These are phyloP conservation scores for Athene cunicularia DNA, from an alignment of 2,113 vertebrate genomes.

Conservation along the genomic window DNA sequence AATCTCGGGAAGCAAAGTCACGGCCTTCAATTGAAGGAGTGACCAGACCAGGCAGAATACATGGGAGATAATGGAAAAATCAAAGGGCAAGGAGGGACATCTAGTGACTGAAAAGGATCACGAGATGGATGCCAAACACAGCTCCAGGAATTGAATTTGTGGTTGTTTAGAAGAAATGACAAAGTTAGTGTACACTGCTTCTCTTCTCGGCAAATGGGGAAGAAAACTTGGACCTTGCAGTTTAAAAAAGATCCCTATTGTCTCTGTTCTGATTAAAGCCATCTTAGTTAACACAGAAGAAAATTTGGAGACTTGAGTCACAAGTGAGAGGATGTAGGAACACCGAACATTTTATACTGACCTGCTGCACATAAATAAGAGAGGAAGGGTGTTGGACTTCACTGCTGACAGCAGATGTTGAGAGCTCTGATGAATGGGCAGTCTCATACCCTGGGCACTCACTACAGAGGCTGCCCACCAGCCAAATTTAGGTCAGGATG, in stretches of 20 bases:
- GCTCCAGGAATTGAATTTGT: neutral
- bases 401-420: neutral
- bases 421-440: neutral
- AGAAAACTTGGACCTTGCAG: neutral
- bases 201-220: neutral
- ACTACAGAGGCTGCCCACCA: neutral
- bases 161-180: neutral
- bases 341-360: neutral
- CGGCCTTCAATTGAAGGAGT: neutral
- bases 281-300: neutral
- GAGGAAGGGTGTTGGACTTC: neutral
- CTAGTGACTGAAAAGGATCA: neutral
- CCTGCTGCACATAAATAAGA: neutral
- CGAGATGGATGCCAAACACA: neutral
- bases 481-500: neutral
- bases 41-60: neutral
- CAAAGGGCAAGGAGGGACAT: neutral
- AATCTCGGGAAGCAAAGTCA: constrained; percentile 4
- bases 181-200: neutral
- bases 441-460: neutral
- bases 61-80: neutral
- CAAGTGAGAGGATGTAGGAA: neutral
- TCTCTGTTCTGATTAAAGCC: neutral
- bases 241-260: neutral
- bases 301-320: neutral